Evolutionary conservation across 2,113 vertebrate species (phyloP), one percentile per base, ranked within the genome.

Genomic region (Myotis lucifugus): DNA sequence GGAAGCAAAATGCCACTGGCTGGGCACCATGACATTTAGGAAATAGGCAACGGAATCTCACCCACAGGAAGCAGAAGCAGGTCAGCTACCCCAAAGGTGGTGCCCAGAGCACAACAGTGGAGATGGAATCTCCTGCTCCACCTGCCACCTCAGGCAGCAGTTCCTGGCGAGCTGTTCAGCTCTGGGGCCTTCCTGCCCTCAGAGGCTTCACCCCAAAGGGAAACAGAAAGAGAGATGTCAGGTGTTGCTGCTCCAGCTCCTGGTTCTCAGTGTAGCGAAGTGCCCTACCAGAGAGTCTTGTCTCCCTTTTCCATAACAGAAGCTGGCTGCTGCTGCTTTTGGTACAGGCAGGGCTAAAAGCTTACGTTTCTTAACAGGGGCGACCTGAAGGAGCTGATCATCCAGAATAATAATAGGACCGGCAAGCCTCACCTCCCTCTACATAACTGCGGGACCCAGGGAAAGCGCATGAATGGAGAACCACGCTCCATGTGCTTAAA

Each of bases 61-160:
- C 14, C 29, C 52, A 34, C 70, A 76, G 77, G 67, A 88, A 61
- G 64, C 19, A n/a, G 25, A 40, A n/a, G 67, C 14, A 19, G n/a
- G 13, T 59, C 37, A 23, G 4, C 85, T 42, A 10, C 37, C 27
- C 64, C 21, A 34, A 9, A 70, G 27, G 29, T 6, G 13, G 40
- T 25, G 67, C 27, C 64, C 4, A 5, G 13, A 25, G 42, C 1
- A 0, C 0, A 23, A 1, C 64, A 14, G 29, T 13, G 56, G 77
- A 12, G 3, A 32, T 9, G 18, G 52, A 64, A 54, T 29, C 34
- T 25, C 69, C 46, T 42, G 15, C 29, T 9, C 59, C 2, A 12
- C 13, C 21, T 18, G 48, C 48, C 77, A 52, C 34, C 54, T 72
- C 12, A 7, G 64, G 19, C 48, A 48, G n/a, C 17, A 12, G 25